Conservation (phyloP, 2,113 vertebrate species). For the Stictonetta naevosa region DNA sequence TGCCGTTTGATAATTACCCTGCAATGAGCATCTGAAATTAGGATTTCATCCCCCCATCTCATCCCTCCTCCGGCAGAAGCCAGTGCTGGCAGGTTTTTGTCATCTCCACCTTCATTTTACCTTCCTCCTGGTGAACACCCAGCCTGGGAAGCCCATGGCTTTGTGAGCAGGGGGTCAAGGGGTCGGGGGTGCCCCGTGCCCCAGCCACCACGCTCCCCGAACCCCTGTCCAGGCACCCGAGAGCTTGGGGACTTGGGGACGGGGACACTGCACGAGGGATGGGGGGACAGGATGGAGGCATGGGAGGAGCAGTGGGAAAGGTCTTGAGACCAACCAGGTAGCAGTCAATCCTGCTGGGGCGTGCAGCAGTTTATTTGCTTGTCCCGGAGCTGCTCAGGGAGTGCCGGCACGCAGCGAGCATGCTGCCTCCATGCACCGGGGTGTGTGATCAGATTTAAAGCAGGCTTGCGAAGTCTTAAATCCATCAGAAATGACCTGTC, state of each 20-base stretch:
- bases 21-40: slow-evolving; percentile 70
- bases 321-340: not conserved
- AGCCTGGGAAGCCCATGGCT: not conserved
- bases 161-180: not conserved
- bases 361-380: not conserved
- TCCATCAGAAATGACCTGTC: not conserved
- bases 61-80: not conserved
- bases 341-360: not conserved
- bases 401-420: not conserved
- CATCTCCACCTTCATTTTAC: not conserved
- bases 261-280: not conserved
- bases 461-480: not conserved
- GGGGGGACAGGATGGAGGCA: not conserved
- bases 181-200: not conserved
- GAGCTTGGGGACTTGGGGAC: not conserved
- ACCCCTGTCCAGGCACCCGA: rapidly evolving
- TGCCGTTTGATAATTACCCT: slow-evolving; percentile 72
- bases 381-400: not conserved
- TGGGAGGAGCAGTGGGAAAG: not conserved
- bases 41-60: not conserved
- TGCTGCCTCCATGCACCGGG: not conserved
- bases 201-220: not conserved
- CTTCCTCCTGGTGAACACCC: not conserved
- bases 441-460: rapidly evolving
- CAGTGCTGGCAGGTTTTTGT: not conserved